Base-by-base conservation (phyloP, 1,140 invertebrate species). In the Tetramorium parvispinum region DNA sequence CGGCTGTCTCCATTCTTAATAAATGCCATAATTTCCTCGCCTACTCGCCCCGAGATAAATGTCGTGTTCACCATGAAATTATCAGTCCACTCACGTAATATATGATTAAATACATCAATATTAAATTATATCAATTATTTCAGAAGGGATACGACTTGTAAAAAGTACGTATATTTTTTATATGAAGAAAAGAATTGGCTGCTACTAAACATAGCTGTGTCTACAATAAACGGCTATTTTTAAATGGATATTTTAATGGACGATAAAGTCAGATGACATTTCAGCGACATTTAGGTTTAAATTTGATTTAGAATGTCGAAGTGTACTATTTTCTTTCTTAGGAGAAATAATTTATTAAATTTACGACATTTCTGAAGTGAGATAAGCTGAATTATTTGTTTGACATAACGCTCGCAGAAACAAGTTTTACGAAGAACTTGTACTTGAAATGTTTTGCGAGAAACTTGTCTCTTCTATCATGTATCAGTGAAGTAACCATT, bases 1-100 rank as follows among this genome's bases (percentile, higher is more conserved):
- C 65, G 63, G 37, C 55, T 46, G 55, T 59, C 79, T 46, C 5
- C 53, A 40, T 83, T 75, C 68, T 83, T 83, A 83, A 75, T 75
- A 75, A 83, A 83, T 59, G 68, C 40, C 70, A 75, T 75, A 73
- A 61, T 59, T 70, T n/a, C 27, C 68, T 46, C 43, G 68, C 27
- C 24, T 46, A 40, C 66, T 43, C 66, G 24, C 49, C 4, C 5
- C n/a, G 13, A 8, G 49, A 46, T 57, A 70, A 81, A 63, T 21
- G 40, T 49, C 79, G 18, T 2, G 40, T 75, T 59, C 40, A 7
- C 11, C 21, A 21, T 32, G 46, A 70, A 81, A 70, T 81, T 81
- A 51, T 66, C 32, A 18, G 32, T 40, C 32, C 16, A n/a, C 32
- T 81, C 51, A 24, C 24, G 16, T 61, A 27, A 78, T 21, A 13